phyloP scores from a whole-genome alignment of 1,140 invertebrate genomes.

The Drosophila rufa region DNA sequence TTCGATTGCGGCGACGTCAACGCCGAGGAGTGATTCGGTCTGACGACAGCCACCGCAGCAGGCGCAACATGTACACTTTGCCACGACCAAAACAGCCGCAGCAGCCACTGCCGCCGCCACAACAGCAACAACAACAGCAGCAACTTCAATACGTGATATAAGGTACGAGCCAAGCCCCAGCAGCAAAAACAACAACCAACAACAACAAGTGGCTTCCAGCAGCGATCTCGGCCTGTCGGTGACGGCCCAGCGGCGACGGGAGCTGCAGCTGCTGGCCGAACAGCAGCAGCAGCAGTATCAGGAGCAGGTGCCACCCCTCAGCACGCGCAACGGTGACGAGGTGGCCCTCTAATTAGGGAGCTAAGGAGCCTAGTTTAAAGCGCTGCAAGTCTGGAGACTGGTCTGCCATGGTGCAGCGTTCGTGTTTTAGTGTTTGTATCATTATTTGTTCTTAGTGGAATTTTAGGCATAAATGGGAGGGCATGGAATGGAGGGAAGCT shows the following conservation, averaged over 20 bases:
- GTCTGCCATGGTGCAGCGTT: constrained; percentile 54
- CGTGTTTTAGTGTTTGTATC: constrained; percentile 54
- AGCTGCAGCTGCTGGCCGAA: constrained; percentile 72
- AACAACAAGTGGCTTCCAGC: constrained; percentile 61
- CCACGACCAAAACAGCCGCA: constrained; percentile 51
- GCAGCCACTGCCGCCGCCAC: constrained; percentile 24
- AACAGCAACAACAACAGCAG: constrained; percentile 20
- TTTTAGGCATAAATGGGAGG: constrained; percentile 51
- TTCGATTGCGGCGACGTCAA: constrained; percentile 43
- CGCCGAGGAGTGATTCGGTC: constrained; percentile 73
- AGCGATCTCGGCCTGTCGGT: constrained; percentile 53
- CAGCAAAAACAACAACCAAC: constrained; percentile 25
- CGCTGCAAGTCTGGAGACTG: constrained; percentile 53
- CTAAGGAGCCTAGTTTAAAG: constrained; percentile 33
- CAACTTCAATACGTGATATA: constrained; percentile 72
- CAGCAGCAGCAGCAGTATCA: constrained; percentile 55
- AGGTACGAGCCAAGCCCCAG: constrained; percentile 62
- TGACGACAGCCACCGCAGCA: constrained; percentile 73
- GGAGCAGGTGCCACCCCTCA: constrained; percentile 63
- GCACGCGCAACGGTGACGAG: constrained; percentile 74
- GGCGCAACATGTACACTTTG: constrained; percentile 65
- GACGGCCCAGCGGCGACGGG: constrained; percentile 72
- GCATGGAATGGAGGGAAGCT: constrained; percentile 9
- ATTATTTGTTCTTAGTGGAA: constrained; percentile 65
- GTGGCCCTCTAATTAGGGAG: constrained; percentile 71